Evolutionary conservation across 2,888 invertebrate genomes (phyloP).

Genomic region (Eubasilissa splendida): DNA sequence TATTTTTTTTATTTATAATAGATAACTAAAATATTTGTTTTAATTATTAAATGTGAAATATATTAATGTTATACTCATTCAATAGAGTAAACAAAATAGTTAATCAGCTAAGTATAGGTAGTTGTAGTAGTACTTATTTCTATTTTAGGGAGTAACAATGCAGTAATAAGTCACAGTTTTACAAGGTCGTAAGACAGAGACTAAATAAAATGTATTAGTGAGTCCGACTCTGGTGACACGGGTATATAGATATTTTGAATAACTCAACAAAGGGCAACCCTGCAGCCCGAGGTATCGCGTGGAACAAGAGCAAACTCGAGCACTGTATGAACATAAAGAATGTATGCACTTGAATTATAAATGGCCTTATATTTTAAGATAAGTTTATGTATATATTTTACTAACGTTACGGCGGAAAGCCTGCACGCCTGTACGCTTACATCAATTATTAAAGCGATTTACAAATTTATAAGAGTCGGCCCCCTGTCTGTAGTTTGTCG

Average conservation of each 20-base stretch:
- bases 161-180: no score
- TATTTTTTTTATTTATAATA: no score
- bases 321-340: slow-evolving; percentile 41
- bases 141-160: no score
- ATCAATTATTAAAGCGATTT: slow-evolving; percentile 54
- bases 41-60: no score
- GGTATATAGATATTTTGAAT: slow-evolving; percentile 31
- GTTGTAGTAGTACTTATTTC: no score
- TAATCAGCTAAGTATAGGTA: no score
- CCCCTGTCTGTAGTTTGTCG: slow-evolving; percentile 47
- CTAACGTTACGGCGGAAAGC: slow-evolving; percentile 44
- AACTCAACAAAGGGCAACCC: slow-evolving; percentile 36
- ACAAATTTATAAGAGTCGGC: slow-evolving; percentile 52
- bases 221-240: not conserved
- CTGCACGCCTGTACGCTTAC: slow-evolving; percentile 44
- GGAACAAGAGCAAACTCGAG: slow-evolving; percentile 25
- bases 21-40: no score
- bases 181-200: no score
- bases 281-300: slow-evolving; percentile 11
- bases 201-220: no score
- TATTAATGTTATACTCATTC: no score
- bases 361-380: slow-evolving; percentile 51
- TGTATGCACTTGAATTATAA: slow-evolving; percentile 50
- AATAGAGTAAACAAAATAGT: no score
- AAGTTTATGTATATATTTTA: slow-evolving; percentile 52